Evolutionary conservation across 2,797 vertebrate genomes (phyloP).

Genomic region (Mareca penelope): DNA sequence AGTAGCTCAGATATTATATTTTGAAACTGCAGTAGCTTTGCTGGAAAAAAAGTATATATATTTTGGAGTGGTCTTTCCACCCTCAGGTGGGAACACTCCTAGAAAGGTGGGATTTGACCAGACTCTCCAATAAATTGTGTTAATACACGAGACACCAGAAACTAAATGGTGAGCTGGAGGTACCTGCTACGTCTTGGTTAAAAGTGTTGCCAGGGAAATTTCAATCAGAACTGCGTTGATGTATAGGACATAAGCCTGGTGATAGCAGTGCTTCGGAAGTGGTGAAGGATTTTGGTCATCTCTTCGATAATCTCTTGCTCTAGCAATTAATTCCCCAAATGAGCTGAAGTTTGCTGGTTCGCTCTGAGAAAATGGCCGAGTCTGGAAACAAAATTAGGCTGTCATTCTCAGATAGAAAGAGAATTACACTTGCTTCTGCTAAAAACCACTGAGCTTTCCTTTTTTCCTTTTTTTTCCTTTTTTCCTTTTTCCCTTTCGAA

Average conservation of each 20-base stretch:
- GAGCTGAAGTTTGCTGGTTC: neutral
- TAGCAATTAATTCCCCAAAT: neutral
- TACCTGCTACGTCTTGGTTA: neutral
- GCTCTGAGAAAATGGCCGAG: neutral
- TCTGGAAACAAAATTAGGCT: neutral
- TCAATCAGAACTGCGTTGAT: neutral
- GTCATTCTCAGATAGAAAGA: neutral
- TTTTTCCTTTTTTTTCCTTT: neutral
- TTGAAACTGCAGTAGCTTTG: neutral
- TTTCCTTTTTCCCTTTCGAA: neutral
- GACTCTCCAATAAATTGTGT: neutral
- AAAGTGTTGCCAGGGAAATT: neutral
- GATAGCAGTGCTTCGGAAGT: neutral
- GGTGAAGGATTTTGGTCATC: neutral
- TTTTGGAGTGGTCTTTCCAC: neutral
- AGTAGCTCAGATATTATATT: neutral
- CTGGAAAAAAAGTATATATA: neutral
- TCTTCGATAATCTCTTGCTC: neutral
- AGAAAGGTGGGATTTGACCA: neutral
- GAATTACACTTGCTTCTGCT: neutral
- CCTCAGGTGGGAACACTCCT: neutral
- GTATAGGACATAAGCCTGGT: neutral
- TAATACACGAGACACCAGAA: neutral
- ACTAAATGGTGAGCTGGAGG: neutral
- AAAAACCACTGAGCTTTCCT: neutral